Base-by-base conservation (phyloP, 1,140 invertebrate genomes). In the Ceratina australensis region DNA sequence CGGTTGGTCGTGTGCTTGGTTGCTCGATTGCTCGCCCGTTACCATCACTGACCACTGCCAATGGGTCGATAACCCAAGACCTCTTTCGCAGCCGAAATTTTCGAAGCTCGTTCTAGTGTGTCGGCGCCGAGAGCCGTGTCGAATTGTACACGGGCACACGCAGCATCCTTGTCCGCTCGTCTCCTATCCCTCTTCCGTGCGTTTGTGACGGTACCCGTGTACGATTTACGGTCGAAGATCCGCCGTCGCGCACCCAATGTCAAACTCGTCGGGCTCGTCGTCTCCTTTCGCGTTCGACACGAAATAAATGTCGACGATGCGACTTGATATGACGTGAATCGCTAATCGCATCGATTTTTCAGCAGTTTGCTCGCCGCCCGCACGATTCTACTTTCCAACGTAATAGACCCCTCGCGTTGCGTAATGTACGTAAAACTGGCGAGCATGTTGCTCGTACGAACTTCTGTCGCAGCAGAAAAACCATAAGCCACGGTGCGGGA, bases 31-130 rank as follows among this genome's bases (percentile, higher is more conserved):
- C 57, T 77, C 83, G 89, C 87, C 89, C 90, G 89, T 91, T 91
- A 91, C 88, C 88, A 84, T 92, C 88, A 91, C 90, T 91, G 90
- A 91, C 91, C 91, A 92, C 87, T 86, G 85, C 85, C 91, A 92
- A 92, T 82, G 87, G 89, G 89, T 91, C 90, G 87, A 61, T 86
- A 89, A 91, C 89, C 89, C 52, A 50, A 61, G 52, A 79, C 80
- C 81, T 86, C 87, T 77, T 85, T 79, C 42, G 75, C 68, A 85
- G 83, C 85, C 86, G 80, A 90, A 90, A 91, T 89, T 87, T 89
- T 86, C 72, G 72, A 77, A 42, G 47, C 74, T 61, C 57, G 47
- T 54, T 77, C 74, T 52, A 66, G 61, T 33, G 50, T 42, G 60
- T 73, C 60, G 60, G 54, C 10, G 28, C 3, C 12, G 63, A 50